Base-by-base conservation (phyloP, 2,113 vertebrate species). In the Henicopernis longicauda region DNA sequence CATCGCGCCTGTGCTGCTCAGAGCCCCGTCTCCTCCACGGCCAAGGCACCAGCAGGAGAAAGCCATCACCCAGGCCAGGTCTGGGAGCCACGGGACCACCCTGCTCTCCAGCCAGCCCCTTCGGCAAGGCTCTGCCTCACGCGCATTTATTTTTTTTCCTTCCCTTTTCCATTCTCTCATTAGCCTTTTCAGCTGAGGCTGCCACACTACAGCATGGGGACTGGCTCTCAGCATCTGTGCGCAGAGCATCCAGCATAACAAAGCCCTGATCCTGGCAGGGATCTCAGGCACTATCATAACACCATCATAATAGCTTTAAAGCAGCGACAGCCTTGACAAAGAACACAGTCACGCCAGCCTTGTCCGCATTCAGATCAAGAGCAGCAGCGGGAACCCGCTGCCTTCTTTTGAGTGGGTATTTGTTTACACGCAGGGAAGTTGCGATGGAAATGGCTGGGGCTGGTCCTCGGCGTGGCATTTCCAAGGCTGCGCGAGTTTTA, bases 1-100 rank as follows among this genome's bases (percentile, higher is more conserved):
- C 0, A 0, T 9, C 4, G 6, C 2, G 5, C 14, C 77, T 20
- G 2, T 11, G 26, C 59, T 14, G 21, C 83, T 6, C 17, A 5
- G 40, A 58, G 57, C 40, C 36, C 7, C 3, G 2, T 4, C 45
- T 26, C 77, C 83, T 13, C 72, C 61, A 4, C 10, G 1, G 52
- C 61, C 50, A 1, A 44, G 67, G 45, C 57, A 11, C 25, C 61
- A 5, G 44, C 42, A 31, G 72, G 52, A 77, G 20, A 57, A 31
- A 45, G 4, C 27, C 70, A 15, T 9, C 63, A 5, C 40, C 62
- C 26, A 7, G 21, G 36, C 15, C 0, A 3, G 47, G 4, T 29
- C 32, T 6, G 21, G 73, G 38, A 19, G 34, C 61, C 6, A 1
- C 15, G 6, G 57, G 69, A 77, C 21, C 44, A 16, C 42, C 25